These are phyloP conservation scores for Leucophenga maculata DNA, from an alignment of 2,888 invertebrate genomes.

Conservation along the genomic window DNA sequence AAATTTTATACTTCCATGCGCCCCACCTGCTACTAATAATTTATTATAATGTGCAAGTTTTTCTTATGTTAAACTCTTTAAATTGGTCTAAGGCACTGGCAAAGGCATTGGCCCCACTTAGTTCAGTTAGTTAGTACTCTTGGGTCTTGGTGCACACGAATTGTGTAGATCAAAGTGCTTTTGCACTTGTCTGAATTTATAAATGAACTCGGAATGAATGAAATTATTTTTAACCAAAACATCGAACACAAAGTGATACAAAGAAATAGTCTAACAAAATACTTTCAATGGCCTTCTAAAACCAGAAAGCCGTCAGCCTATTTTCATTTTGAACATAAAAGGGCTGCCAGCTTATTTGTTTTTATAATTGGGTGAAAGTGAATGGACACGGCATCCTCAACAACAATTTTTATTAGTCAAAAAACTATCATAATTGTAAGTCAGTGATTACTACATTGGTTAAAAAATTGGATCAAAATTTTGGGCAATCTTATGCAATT, in stretches of 20 bases:
- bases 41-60: constrained; percentile 22
- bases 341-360: background rate
- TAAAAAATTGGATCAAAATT: no score
- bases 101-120: no score
- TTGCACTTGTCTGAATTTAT: no score
- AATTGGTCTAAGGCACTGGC: background rate
- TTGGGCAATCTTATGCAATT: no score
- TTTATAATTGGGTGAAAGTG: no score
- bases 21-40: background rate
- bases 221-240: constrained; percentile 24
- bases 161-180: no score
- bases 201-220: constrained; percentile 17
- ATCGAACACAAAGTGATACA: constrained; percentile 11
- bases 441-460: no score
- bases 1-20: background rate
- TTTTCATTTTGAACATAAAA: constrained; percentile 4
- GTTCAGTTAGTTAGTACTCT: no score
- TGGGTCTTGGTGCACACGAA: no score
- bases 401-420: no score
- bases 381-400: no score
- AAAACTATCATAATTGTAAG: background rate
- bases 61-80: constrained; percentile 15
- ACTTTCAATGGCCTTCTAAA: background rate
- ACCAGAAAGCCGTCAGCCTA: constrained; percentile 7
- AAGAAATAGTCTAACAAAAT: background rate